These are phyloP conservation scores for Lithophane socia DNA, from an alignment of 2,888 invertebrate genomes.

Conservation along the genomic window DNA sequence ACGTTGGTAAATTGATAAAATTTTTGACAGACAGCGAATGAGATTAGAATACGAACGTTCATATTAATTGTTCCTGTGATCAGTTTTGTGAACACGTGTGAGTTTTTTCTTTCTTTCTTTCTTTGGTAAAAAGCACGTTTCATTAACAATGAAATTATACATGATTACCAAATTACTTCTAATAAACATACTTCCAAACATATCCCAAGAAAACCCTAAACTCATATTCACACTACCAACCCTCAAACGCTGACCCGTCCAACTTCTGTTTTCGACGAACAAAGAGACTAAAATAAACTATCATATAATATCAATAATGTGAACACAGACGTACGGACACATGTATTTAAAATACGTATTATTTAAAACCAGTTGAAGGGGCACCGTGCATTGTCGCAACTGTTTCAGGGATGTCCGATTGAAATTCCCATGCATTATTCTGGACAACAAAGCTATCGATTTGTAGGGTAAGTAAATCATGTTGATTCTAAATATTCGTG, in stretches of 20 bases:
- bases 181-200: too few relatives aligned
- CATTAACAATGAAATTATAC: too few relatives aligned
- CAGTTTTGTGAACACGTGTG: too few relatives aligned
- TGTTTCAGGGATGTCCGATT: slow-evolving; percentile 77
- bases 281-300: slow-evolving; percentile 85
- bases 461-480: slow-evolving; percentile 79
- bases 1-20: too few relatives aligned
- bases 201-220: slow-evolving; percentile 18
- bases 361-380: slow-evolving; percentile 87
- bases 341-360: slow-evolving; percentile 90
- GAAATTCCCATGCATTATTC: slow-evolving; percentile 85
- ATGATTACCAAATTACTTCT: too few relatives aligned
- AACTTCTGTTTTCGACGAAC: slow-evolving; percentile 74
- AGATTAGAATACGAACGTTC: too few relatives aligned
- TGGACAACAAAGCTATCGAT: slow-evolving; percentile 83
- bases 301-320: slow-evolving; percentile 90
- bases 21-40: too few relatives aligned
- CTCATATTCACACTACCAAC: slow-evolving; percentile 60
- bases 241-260: slow-evolving; percentile 71
- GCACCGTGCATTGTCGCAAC: slow-evolving; percentile 66
- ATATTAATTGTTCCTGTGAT: too few relatives aligned
- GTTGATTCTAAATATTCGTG: slow-evolving; percentile 83
- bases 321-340: slow-evolving; percentile 85
- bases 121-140: too few relatives aligned
- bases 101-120: too few relatives aligned